Conservation (phyloP, 92 coral and sea anemone species). For the Paragorgia papillata region DNA sequence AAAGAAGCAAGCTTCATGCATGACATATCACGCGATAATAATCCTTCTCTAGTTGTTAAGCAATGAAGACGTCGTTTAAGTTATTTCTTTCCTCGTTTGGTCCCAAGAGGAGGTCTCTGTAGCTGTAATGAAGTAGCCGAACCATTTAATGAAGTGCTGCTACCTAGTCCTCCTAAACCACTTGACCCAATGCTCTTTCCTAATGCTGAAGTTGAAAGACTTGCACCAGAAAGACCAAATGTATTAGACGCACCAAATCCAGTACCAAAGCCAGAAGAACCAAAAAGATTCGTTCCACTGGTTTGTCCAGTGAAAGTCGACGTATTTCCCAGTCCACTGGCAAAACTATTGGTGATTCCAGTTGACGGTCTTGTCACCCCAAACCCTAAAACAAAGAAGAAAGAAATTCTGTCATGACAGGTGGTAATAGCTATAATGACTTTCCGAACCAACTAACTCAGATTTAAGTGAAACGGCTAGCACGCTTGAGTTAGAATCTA, state of each 20-base stretch:
- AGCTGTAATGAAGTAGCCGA: slow-evolving; percentile 74
- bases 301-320: slow-evolving; percentile 27
- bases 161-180: slow-evolving; percentile 50
- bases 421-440: no score
- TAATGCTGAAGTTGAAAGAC: slow-evolving; percentile 40
- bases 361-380: background rate
- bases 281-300: slow-evolving; percentile 47
- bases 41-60: background rate
- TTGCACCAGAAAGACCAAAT: slow-evolving; percentile 69
- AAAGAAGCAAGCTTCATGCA: no score
- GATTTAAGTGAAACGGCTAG: no score
- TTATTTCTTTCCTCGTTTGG: slow-evolving; percentile 80
- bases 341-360: slow-evolving; percentile 2
- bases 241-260: slow-evolving; percentile 39
- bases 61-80: background rate
- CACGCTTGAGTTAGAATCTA: no score
- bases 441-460: no score
- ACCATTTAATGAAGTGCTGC: slow-evolving; percentile 61
- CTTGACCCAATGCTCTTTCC: slow-evolving; percentile 65
- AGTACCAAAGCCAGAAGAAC: slow-evolving; percentile 47
- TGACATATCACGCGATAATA: no score
- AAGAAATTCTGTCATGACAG: background rate
- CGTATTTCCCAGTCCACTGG: slow-evolving; percentile 1
- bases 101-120: slow-evolving; percentile 89
- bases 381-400: background rate